Evolutionary conservation across 1,140 invertebrate species (phyloP), one percentile per base, ranked within the genome.

Genomic region (Ceratosolen solmsi): DNA sequence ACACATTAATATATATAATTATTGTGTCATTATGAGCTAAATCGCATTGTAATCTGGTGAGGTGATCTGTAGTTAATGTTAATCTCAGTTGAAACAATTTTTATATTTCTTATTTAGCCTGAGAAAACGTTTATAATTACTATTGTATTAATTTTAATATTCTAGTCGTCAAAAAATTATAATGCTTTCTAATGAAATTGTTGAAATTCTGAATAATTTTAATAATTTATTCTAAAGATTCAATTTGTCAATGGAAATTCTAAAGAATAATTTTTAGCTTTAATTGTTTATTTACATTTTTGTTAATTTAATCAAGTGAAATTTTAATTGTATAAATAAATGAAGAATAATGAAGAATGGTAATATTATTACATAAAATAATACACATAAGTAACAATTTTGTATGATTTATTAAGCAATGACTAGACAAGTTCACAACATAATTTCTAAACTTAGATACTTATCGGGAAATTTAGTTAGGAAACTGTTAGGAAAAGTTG

Each of bases 1-100:
- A 86, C 84, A 87, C 84, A 84, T 82, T 79, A 84, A 84, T 84
- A 84, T 84, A 84, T 78, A 84, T 84, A 83, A 84, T 83, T 83
- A 83, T 84, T 81, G 84, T 84, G 80, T 76, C 54, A 71, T 70
- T 82, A 58, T 27, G 54, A 72, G 27, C 73, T 75, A 81, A 76
- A 41, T 75, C 63, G 60, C 56, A 49, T 68, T 75, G 46, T 75
- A 73, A 68, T 74, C 36, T 80, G 36, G 49, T 68, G 46, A 80
- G 71, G 41, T 80, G 71, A 74, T 74, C 30, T 25, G 68, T 36
- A 74, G 38, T 65, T 65, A 58, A 46, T 80, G 46, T 33, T 80
- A n/a, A 56, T 73, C 54, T 27, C 70, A 5, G 4, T 36, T 58
- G 46, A 72, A 74, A 51, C 46, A 74, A 80, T 74, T 80, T 80